phyloP scores from a whole-genome alignment of 2,797 vertebrate genomes.

The Ceyx erithaca region DNA sequence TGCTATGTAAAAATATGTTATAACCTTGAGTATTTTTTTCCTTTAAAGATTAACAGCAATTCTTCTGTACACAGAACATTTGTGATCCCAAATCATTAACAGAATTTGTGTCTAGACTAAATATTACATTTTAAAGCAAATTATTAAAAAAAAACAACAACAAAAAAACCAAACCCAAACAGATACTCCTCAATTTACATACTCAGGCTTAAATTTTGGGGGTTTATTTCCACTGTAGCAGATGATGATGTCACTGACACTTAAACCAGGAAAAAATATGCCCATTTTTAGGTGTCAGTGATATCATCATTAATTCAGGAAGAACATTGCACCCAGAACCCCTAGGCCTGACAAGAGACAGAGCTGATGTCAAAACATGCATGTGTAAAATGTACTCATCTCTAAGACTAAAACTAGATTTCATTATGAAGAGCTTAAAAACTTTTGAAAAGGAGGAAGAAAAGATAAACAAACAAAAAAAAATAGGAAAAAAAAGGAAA shows the following conservation, averaged over 20 bases:
- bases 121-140: slow-evolving; percentile 25
- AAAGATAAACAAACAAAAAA: no score
- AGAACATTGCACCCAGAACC: neutral
- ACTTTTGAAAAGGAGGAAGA: neutral
- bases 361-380: neutral
- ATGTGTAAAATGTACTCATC: neutral
- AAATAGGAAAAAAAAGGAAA: neutral
- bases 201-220: slow-evolving; percentile 12
- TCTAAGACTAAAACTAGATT: neutral
- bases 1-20: neutral
- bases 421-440: neutral
- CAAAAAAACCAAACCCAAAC: no score
- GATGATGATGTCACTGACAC: slow-evolving; percentile 56
- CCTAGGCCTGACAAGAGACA: neutral
- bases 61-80: neutral
- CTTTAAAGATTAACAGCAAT: neutral
- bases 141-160: neutral
- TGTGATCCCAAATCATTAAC: neutral
- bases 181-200: slow-evolving; percentile 16
- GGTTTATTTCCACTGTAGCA: slow-evolving; percentile 26
- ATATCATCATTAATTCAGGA: slow-evolving; percentile 17
- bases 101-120: slow-evolving; percentile 41
- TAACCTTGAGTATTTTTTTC: neutral
- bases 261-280: slow-evolving; percentile 50
- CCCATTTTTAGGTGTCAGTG: slow-evolving; percentile 30